Evolutionary conservation across 1,140 invertebrate genomes (phyloP), one percentile per base, ranked within the genome.

Genomic region (Delia radicum): DNA sequence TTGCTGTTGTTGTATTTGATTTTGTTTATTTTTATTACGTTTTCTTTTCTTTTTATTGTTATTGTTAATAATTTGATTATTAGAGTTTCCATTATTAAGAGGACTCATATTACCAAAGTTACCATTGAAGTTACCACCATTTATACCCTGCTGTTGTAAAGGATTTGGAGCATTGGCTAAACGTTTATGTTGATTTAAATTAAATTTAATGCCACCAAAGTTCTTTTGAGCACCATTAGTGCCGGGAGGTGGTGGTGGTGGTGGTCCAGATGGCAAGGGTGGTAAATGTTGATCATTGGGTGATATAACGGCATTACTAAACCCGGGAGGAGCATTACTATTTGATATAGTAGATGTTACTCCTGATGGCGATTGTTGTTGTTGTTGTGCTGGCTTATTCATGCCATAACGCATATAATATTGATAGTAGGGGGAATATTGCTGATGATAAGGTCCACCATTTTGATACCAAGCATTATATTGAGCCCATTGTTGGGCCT

Each of bases 31-130:
- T 84, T 92, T 92, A 78, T 91, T 92, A 79, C 89, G 90, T 84
- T 93, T 93, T 75, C 92, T 90, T 82, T 93, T 93, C 87, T 93
- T 94, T 87, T 93, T 93, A 7, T 89, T 61, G 2, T 42, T 77
- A 65, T 33, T 81, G 81, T 31, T 87, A 84, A 5, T 84, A 81
- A 46, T 83, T 76, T 27, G 82, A 79, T 55, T 69, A 3, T 42
- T 77, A 61, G 29, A 81, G 79, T 37, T 85, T 80, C 28, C 87
- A 84, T 7, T 84, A 81, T 46, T 82, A 76, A n/a, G 81, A 79
- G 21, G 76, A 76, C 69, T 78, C n/a, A n/a, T n/a, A n/a, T n/a
- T n/a, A n/a, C n/a, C n/a, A n/a, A 42, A 42, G 37, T 13, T 13
- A 42, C 37, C 37, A 78, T 46, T 77, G 77, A 65, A 63, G 26